These are phyloP conservation scores for Drosophila meridionalis DNA, from an alignment of 2,888 invertebrate genomes.

Conservation along the genomic window DNA sequence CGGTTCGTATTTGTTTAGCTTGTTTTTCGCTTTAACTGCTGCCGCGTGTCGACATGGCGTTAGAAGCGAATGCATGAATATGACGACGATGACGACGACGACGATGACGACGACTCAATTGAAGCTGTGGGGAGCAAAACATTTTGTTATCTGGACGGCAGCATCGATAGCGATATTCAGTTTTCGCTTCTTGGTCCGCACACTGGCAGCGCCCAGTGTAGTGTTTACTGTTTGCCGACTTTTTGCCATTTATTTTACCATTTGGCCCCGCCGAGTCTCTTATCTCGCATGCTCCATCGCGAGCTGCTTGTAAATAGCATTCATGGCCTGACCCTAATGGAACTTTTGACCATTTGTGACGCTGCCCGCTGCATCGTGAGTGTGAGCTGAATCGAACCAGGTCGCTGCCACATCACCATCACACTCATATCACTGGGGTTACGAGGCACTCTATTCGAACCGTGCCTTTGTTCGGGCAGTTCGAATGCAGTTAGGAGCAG, in stretches of 20 bases:
- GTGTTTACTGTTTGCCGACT: constrained; percentile 28
- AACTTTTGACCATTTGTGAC: constrained; percentile 64
- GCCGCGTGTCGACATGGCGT: constrained; percentile 39
- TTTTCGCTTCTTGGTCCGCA: constrained; percentile 42
- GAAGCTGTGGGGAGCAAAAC: constrained; percentile 59
- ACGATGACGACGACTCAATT: constrained; percentile 50
- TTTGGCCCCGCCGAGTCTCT: constrained; percentile 51
- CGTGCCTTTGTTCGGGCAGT: constrained; percentile 20
- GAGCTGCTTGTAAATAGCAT: constrained; percentile 71
- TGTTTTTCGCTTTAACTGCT: constrained; percentile 25
- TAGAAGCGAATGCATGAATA: constrained; percentile 18
- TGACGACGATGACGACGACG: constrained; percentile 7
- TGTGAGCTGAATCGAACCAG: constrained; percentile 14
- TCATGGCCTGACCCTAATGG: constrained; percentile 73
- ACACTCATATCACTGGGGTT: constrained; percentile 14
- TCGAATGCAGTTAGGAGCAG: constrained; percentile 23
- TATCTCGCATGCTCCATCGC: constrained; percentile 63
- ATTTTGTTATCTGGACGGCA: constrained; percentile 71
- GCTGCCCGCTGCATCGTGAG: constrained; percentile 18
- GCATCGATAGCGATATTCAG: constrained; percentile 70
- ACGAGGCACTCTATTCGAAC: constrained; percentile 1
- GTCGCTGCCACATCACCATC: constrained; percentile 19
- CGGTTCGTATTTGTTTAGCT: constrained; percentile 36
- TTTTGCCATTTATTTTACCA: constrained; percentile 58
- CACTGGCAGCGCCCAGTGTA: constrained; percentile 14